Conservation (phyloP, 1,140 invertebrate genomes). For the Hyles vespertilio region DNA sequence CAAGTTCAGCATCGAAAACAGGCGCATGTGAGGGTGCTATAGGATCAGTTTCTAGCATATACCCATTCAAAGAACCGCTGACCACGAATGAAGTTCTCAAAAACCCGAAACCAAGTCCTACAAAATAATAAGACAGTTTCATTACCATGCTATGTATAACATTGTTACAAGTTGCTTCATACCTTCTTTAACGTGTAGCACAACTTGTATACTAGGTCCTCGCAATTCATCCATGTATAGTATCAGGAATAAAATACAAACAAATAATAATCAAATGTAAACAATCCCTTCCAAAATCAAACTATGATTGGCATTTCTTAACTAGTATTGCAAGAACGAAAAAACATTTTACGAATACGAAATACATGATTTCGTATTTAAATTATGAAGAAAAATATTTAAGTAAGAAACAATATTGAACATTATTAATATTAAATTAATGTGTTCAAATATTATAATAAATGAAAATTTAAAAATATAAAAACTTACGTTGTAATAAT, state of each 20-base stretch:
- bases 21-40: slow-evolving; percentile 57
- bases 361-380: too few relatives aligned
- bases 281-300: slow-evolving; percentile 34
- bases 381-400: too few relatives aligned
- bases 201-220: slow-evolving; percentile 63
- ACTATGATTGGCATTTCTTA: slow-evolving; percentile 6
- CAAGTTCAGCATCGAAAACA: slow-evolving; percentile 64
- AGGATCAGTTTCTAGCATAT: slow-evolving; percentile 64
- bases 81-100: slow-evolving; percentile 54
- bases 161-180: not conserved
- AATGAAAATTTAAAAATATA: too few relatives aligned
- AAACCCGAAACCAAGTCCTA: slow-evolving; percentile 67
- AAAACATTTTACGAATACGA: too few relatives aligned
- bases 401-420: too few relatives aligned
- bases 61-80: slow-evolving; percentile 64
- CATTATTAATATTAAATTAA: too few relatives aligned
- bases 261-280: slow-evolving; percentile 1
- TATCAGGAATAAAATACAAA: slow-evolving; percentile 29
- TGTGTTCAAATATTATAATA: too few relatives aligned
- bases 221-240: slow-evolving; percentile 61
- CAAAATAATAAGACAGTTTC: slow-evolving; percentile 13
- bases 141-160: too few relatives aligned
- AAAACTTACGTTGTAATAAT: too few relatives aligned
- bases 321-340: slow-evolving; percentile 2
- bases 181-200: slow-evolving; percentile 65